These are phyloP conservation scores for Enteromius mattozi DNA, from an alignment of 2,797 vertebrate genomes.

Conservation along the genomic window DNA sequence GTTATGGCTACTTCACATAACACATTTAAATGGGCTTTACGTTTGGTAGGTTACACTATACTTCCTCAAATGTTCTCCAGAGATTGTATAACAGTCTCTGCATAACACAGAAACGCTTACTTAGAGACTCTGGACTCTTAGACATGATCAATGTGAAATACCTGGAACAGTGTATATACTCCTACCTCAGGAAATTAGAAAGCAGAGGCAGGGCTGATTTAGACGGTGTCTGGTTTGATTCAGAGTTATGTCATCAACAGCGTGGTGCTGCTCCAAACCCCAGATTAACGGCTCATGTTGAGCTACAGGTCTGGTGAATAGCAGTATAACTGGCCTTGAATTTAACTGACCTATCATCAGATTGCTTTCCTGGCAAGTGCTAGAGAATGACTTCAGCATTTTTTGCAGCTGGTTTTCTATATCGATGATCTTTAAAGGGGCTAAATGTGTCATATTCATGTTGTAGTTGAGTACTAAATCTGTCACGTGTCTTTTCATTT, in stretches of 20 bases:
- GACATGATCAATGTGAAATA: slow-evolving; percentile 21
- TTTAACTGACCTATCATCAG: background rate
- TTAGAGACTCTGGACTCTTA: background rate
- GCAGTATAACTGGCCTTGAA: slow-evolving; percentile 16
- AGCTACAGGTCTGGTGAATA: slow-evolving; percentile 53
- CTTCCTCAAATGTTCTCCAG: background rate
- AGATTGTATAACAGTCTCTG: background rate
- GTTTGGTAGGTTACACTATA: background rate
- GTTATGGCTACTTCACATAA: background rate
- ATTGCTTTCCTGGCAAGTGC: background rate
- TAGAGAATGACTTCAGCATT: background rate
- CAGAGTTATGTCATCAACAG: slow-evolving; percentile 68
- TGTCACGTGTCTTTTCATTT: background rate
- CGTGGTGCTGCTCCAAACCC: slow-evolving; percentile 63
- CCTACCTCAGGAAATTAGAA: slow-evolving; percentile 5
- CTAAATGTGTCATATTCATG: background rate
- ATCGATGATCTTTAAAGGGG: background rate
- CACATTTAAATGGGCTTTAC: background rate
- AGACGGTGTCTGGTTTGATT: slow-evolving; percentile 55
- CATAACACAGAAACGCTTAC: background rate
- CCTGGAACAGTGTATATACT: slow-evolving; percentile 18
- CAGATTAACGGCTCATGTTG: slow-evolving; percentile 47
- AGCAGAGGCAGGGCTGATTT: slow-evolving; percentile 24
- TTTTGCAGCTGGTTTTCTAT: background rate
- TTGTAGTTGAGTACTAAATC: background rate